phyloP scores from a whole-genome alignment of 2,113 vertebrate genomes.

The Chaetodon auriga region DNA sequence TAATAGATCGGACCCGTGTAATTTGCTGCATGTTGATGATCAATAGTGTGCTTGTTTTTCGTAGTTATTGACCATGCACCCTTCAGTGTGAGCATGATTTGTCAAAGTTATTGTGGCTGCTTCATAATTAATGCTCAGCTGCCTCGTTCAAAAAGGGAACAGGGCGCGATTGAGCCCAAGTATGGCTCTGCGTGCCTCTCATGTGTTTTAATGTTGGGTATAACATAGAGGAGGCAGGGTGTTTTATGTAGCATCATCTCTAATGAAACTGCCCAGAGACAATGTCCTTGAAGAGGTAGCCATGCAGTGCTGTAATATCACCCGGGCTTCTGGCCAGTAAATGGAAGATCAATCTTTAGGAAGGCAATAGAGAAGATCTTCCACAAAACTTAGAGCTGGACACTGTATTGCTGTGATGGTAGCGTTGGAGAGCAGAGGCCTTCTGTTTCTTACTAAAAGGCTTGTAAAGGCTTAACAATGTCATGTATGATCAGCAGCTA shows the following conservation, averaged over 20 bases:
- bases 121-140: conserved; percentile 58
- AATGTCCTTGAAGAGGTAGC: conserved; percentile 77
- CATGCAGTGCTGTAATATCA: conserved; percentile 65
- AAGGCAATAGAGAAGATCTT: conserved; percentile 57
- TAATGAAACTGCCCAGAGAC: conserved; percentile 69
- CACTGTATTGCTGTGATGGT: conserved; percentile 9
- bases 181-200: conserved; percentile 30
- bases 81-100: conserved; percentile 33
- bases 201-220: conserved; percentile 51
- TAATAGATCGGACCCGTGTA: conserved; percentile 64
- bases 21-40: conserved; percentile 77
- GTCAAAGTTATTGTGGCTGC: conserved; percentile 44
- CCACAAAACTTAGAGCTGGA: conserved; percentile 50
- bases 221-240: conserved; percentile 10
- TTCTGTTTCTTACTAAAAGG: conserved; percentile 58
- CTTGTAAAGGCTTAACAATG: conserved; percentile 46
- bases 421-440: conserved; percentile 33
- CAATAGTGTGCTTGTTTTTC: conserved; percentile 69
- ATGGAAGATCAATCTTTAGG: conserved; percentile 78
- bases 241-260: conserved; percentile 66
- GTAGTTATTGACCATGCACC: conserved; percentile 57
- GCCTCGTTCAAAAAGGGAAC: conserved; percentile 36
- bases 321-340: conserved; percentile 65
- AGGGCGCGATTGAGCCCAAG: conserved; percentile 9
- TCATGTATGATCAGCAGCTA: conserved; percentile 45